Evolutionary conservation across 2,888 invertebrate genomes (phyloP), one percentile per base, ranked within the genome.

Genomic region (Pollenia griseotomentosa): DNA sequence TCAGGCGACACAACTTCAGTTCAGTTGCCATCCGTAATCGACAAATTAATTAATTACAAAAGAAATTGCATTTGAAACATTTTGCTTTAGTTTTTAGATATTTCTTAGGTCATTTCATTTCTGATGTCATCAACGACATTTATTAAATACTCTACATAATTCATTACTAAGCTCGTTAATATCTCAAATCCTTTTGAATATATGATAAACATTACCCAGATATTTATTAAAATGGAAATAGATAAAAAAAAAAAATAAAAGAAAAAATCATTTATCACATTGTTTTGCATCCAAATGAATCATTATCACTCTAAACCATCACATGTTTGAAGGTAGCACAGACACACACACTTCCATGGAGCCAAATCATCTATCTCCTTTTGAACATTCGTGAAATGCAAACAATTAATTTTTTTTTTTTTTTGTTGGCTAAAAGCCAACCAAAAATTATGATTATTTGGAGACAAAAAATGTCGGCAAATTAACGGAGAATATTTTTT

Each of bases 391-490:
- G 8, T 14, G 40, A 51, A 51, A 48, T 57, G 16, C 55, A 65
- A 73, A 73, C 55, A 73, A 71, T 73, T 80, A 42, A 63, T 61
- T 46, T n/a, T 65, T 48, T 9, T 65, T 48, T 9, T 19, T 61
- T 61, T 16, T 16, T 12, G 44, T 82, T 68, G 82, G 74, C 55
- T 53, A 6, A 11, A 59, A 51, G 66, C 82, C 74, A 82, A 75
- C 42, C 9, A 57, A 61, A 74, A 59, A 59, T 68, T 51, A 59
- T 68, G 53, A 75, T 71, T 46, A 61, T 63, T 75, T 75, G 74
- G 57, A 74, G 48, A 66, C 59, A 12, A 75, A 33, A 59, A 82
- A 59, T 51, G 66, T 68, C 42, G 82, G 61, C 75, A 75, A 75
- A 75, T 82, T 53, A 68, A 33, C 51, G 51, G 6, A 70, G 33